Evolutionary conservation across 2,113 vertebrate genomes (phyloP).

Genomic region (Origma solitaria): DNA sequence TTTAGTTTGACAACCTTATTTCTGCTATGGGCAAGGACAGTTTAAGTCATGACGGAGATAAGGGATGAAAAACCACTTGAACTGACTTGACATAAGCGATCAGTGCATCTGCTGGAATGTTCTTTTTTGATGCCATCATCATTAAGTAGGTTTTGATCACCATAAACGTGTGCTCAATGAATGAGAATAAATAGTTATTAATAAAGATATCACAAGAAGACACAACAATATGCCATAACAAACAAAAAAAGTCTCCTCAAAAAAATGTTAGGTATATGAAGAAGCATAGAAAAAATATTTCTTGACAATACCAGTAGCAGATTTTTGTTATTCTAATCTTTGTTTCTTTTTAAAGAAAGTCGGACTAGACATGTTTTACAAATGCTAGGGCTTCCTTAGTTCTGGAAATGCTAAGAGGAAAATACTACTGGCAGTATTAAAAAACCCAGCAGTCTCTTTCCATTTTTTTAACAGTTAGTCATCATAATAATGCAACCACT

Average conservation of each 20-base stretch:
- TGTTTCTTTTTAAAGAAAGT: not conserved
- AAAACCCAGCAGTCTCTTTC: not conserved
- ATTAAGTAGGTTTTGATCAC: not conserved
- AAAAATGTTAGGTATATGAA: not conserved
- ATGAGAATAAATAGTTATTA: not conserved
- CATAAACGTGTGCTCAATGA: not conserved
- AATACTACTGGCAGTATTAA: not conserved
- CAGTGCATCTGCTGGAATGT: not conserved
- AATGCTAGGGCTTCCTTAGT: not conserved
- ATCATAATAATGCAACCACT: not conserved
- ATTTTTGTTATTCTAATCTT: not conserved
- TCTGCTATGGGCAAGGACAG: constrained; percentile 68
- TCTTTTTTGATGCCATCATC: constrained; percentile 7
- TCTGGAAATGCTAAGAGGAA: not conserved
- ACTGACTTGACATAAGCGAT: not conserved
- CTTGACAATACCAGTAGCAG: not conserved
- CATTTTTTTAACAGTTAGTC: not conserved
- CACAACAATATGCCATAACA: not conserved
- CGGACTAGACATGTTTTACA: not conserved
- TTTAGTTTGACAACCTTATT: constrained; percentile 53
- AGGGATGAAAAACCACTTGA: constrained; percentile 20
- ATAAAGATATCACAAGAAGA: not conserved
- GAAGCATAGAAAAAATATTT: not conserved
- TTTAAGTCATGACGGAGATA: constrained; percentile 51
- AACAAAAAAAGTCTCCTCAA: not conserved